Evolutionary conservation across 2,797 vertebrate species (phyloP), one percentile per base, ranked within the genome.

Genomic region (Lepidocolaptes lacrymiger): DNA sequence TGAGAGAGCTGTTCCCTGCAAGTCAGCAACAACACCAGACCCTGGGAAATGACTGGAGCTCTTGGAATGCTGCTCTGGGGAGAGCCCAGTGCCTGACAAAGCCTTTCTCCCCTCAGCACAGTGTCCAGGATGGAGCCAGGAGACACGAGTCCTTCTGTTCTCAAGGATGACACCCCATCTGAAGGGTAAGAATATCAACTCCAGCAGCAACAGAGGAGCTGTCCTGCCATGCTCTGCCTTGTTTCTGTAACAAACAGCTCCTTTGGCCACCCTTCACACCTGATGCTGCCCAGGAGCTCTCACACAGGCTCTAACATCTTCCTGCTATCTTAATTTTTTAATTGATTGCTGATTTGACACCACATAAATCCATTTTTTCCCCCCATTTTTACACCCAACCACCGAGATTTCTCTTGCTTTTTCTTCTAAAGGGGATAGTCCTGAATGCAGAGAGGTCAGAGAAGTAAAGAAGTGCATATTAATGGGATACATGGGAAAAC

Each of bases 71-170:
- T 91, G 56, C 34, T 72, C 43, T 72, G 37, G 17, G 49, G 49
- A 51, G 49, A 51, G 26, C 26, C 15, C 49, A 51, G 22, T 20
- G 36, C 36, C 36, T 80, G 56, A 91, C 80, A 46, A 27, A 89
- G 37, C 30, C 88, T 91, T 79, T 39, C 88, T 67, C 36, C 23
- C 37, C 46, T 13, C 97, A 99, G 99, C 66, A 91, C 96, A 0
- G 92, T 98, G 86, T 98, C 98, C 83, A 97, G 93, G 89, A 97
- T 98, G 34, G 97, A 98, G 44, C 97, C 98, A 1, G 92, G 95
- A 56, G 96, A 96, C 34, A 93, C 97, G 1, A 87, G 89, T 46
- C 95, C 97, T 27, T 91, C 90, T 26, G 34, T 69, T 73, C 77
- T 93, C 36, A 72, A 54, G 36, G 66, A 59, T 6, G n/a, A 63